Conservation (phyloP, 2,797 vertebrate species). For the Phalloptychus januarius region DNA sequence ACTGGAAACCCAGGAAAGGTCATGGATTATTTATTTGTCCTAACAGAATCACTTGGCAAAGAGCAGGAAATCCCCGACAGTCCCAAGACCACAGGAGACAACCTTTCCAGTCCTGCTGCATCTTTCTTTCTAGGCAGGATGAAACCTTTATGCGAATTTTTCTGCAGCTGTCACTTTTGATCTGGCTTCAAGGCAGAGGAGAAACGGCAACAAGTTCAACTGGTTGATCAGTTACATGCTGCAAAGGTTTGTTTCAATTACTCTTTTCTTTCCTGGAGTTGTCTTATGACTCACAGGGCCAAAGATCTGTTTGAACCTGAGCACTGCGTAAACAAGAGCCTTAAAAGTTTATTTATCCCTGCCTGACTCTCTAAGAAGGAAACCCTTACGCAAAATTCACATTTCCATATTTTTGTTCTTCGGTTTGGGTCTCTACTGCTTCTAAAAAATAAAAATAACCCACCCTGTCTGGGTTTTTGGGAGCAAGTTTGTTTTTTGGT, state of each 20-base stretch:
- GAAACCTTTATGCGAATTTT: background rate
- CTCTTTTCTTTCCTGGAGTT: background rate
- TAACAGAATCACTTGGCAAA: background rate
- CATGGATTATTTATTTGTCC: background rate
- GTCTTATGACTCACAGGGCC: background rate
- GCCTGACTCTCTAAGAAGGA: background rate
- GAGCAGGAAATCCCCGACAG: slow-evolving; percentile 9
- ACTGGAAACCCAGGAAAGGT: background rate
- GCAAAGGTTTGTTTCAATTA: background rate
- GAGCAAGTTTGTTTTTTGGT: no score
- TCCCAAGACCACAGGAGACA: background rate
- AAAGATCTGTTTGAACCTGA: background rate
- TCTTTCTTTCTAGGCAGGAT: background rate
- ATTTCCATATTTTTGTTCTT: background rate
- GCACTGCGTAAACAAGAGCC: background rate
- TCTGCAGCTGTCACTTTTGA: background rate
- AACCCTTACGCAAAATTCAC: no score
- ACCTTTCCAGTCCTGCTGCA: background rate
- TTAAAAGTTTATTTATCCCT: background rate
- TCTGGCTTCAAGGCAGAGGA: background rate
- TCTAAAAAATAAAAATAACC: no score
- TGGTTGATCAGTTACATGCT: background rate
- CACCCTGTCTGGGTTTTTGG: no score
- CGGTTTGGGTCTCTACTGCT: background rate
- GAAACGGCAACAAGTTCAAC: background rate